Evolutionary conservation across 2,888 invertebrate genomes (phyloP), one percentile per base, ranked within the genome.

Genomic region (Geophilus truncorum): DNA sequence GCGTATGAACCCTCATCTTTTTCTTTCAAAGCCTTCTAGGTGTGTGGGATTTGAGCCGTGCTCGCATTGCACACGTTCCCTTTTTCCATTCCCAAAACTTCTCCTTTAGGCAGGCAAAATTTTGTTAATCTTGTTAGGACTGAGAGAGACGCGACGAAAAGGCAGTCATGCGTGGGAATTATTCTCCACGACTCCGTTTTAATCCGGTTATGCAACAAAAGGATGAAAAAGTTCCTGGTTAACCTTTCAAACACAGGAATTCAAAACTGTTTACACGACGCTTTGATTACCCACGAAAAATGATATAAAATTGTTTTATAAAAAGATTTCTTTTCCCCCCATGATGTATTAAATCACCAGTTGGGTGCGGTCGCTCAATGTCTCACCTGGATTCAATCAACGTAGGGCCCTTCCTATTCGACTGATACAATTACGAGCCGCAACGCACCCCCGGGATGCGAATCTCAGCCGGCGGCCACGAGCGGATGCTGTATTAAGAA

Each of bases 311-410:
- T 9, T 9, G 32, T 32, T 32, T 32, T n/a, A n/a, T n/a, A n/a
- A n/a, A n/a, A n/a, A n/a, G n/a, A n/a, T n/a, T n/a, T 32, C 32
- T 4, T 4, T 4, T 32, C 9, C 32, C 32, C 32, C 32, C 32
- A 32, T 5, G n/a, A 0, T 51, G 18, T 51, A 51, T 51, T 51
- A 51, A 51, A 51, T 51, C 51, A 51, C 51, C 4, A 51, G 18
- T 15, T 51, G 28, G 25, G 7, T 25, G 70, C 10, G 28, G 18
- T 51, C 18, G 51, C 51, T 51, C 51, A 51, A 51, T 21, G 51
- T 70, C 70, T 70, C 70, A 70, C 70, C 70, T 70, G 70, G 70
- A 70, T 70, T 70, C 70, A 70, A 70, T 70, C 70, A 70, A 23
- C 70, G 70, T 25, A 28, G 70, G 15, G 70, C 28, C 28, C 25